phyloP scores from a whole-genome alignment of 2,888 invertebrate species.

The Drosophila pseudotalamancana region DNA sequence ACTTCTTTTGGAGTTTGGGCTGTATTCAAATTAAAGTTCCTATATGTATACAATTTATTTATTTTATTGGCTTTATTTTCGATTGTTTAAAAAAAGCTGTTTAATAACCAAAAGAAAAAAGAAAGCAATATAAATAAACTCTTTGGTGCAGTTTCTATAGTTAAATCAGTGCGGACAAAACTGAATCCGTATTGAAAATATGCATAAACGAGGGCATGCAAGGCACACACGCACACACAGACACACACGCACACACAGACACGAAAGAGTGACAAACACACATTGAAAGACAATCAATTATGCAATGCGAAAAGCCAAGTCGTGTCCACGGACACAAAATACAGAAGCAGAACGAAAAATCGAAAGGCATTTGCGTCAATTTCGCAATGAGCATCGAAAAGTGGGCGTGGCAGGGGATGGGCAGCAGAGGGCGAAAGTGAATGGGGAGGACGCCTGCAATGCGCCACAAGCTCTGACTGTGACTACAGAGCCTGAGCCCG shows the following conservation, averaged over 20 bases:
- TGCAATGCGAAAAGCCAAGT: conserved; percentile 74
- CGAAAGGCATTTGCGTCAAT: conserved; percentile 75
- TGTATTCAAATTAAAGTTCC: too few relatives aligned
- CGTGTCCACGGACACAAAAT: conserved; percentile 49
- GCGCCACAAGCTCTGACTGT: conserved; percentile 54
- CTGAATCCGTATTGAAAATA: conserved; percentile 59
- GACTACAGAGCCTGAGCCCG: conserved; percentile 10
- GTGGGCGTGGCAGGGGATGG: neutral
- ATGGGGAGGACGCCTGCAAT: conserved; percentile 69
- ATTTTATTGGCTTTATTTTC: neutral
- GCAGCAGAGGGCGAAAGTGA: conserved; percentile 15
- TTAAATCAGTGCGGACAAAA: conserved; percentile 38
- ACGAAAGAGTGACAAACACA: neutral
- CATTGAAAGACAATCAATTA: conserved; percentile 63
- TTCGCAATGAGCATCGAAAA: conserved; percentile 56
- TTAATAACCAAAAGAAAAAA: conserved; percentile 19
- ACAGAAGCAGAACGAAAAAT: conserved; percentile 52
- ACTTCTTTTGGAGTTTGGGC: too few relatives aligned
- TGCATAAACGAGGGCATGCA: conserved; percentile 48
- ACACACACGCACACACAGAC: neutral
- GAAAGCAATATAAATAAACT: conserved; percentile 27
- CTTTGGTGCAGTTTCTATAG: conserved; percentile 1
- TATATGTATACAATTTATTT: too few relatives aligned
- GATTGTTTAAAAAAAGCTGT: conserved; percentile 5
- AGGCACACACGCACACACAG: neutral